Base-by-base conservation (phyloP, 2,113 vertebrate genomes). In the Polypterus bichir region DNA sequence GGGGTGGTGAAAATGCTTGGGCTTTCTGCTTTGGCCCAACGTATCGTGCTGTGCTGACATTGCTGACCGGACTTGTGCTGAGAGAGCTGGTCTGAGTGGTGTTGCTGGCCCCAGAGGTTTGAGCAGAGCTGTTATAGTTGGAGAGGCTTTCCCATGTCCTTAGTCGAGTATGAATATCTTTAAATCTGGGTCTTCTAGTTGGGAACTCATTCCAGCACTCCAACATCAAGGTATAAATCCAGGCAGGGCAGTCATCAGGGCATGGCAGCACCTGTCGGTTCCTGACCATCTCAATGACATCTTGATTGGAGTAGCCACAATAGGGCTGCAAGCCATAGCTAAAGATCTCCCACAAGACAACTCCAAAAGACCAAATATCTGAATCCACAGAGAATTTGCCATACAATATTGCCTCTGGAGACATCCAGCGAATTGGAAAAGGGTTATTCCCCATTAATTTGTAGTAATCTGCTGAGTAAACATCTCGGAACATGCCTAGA, bases 311-410 rank as follows among this genome's bases (percentile, higher is more conserved):
- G 74, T 91, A 94, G 59, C 96, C 95, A 48, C 94, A 98, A 59
- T 97, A 98, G 1, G 96, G 96, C 76, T 98, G 96, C 68, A 98
- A 82, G 64, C 96, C 96, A 1, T 97, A 96, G 77, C 93, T 97
- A 76, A 94, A 98, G 59, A 93, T 92, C 83, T 99, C 96, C 96
- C 96, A 99, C 46, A 96, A 69, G 55, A 97, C 77, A 64, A 99
- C 93, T 1, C 96, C 95, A 0, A 92, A 99, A 5, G 96, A 90
- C 96, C 96, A 99, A 74, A 97, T 91, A 79, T 99, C 95, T 0
- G 96, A 99, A 79, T 98, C 95, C 2, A 90, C 81, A 56, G 93
- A 92, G 72, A 97, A 91, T 71, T 94, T 96, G 53, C 95, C 93
- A 3, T 91, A 96, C 70, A 85, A 78, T n/a, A 98, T 86, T 5